Conservation (phyloP, 1,140 invertebrate species). For the Tetragonula clypearis region DNA sequence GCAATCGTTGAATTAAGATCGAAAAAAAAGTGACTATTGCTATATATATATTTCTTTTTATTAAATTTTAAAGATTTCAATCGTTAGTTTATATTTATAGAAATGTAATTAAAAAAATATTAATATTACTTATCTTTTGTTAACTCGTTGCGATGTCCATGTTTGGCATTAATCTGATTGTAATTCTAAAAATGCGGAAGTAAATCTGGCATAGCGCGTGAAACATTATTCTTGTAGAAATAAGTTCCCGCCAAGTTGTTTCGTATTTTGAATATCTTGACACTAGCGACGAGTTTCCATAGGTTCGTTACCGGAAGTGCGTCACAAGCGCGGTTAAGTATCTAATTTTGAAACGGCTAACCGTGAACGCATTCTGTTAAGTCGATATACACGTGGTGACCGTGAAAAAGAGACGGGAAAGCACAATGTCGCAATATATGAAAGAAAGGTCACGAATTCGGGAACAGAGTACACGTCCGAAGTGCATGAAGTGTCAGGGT, state of each 20-base stretch:
- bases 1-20: not conserved
- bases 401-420: constrained; percentile 39
- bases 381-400: not conserved
- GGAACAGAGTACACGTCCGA: constrained; percentile 27
- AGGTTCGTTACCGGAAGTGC: constrained; percentile 38
- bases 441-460: constrained; percentile 62
- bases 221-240: not conserved
- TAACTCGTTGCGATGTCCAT: too few species aligned
- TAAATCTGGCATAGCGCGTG: not conserved
- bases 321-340: constrained; percentile 43
- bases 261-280: constrained; percentile 46
- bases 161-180: not conserved
- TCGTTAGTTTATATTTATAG: not conserved
- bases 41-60: not conserved
- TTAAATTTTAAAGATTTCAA: not conserved
- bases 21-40: not conserved
- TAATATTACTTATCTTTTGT: not conserved
- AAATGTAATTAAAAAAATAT: not conserved
- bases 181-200: not conserved
- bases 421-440: not conserved
- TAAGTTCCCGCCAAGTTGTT: constrained; percentile 42
- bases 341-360: constrained; percentile 33
- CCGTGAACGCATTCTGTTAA: constrained; percentile 32
- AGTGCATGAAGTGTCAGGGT: constrained; percentile 59
- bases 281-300: constrained; percentile 26